Conservation (phyloP, 2,888 invertebrate species). For the Phortica magna region DNA sequence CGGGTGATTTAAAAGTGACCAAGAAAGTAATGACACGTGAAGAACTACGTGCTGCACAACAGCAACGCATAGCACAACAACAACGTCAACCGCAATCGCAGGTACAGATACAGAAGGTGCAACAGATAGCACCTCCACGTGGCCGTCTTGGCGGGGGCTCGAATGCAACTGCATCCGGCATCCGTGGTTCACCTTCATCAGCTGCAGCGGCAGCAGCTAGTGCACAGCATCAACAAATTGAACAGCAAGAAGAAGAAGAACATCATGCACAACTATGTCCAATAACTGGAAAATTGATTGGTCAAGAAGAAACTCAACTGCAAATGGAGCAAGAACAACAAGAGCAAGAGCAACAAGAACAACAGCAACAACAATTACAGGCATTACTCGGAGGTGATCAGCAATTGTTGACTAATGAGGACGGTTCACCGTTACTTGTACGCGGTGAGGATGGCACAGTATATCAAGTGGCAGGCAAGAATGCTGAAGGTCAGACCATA, state of each 20-base stretch:
- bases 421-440: conserved; percentile 86
- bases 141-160: conserved; percentile 35
- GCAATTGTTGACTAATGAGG: conserved; percentile 79
- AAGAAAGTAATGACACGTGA: conserved; percentile 78
- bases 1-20: conserved; percentile 79
- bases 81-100: conserved; percentile 59
- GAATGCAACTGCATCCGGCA: conserved; percentile 39
- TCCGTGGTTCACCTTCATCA: conserved; percentile 41
- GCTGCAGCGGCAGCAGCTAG: not conserved
- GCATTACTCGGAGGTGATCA: conserved; percentile 73
- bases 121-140: conserved; percentile 81
- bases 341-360: conserved; percentile 65
- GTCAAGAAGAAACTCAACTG: conserved; percentile 80
- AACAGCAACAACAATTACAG: conserved; percentile 68
- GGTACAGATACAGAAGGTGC: conserved; percentile 75
- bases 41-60: conserved; percentile 62
- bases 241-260: conserved; percentile 59
- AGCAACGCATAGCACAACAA: conserved; percentile 61
- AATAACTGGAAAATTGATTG: conserved; percentile 80
- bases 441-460: conserved; percentile 88
- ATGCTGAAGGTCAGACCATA: conserved; percentile 87
- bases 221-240: not conserved
- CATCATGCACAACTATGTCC: conserved; percentile 83
- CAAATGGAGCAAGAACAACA: conserved; percentile 67
- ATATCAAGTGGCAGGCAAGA: conserved; percentile 87